phyloP scores from a whole-genome alignment of 2,113 vertebrate genomes.

The Amazona vittata region DNA sequence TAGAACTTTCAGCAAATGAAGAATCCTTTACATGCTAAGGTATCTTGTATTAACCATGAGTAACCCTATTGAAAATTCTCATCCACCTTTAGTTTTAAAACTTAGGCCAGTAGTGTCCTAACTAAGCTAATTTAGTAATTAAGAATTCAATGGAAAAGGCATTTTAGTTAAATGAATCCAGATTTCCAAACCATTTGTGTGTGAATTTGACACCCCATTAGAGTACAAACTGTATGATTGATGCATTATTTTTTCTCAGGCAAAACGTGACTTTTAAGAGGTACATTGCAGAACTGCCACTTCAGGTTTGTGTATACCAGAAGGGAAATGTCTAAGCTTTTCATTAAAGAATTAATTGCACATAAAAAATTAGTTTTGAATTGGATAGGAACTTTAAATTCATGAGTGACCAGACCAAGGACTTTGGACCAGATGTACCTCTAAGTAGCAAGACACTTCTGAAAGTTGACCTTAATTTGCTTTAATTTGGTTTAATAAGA shows the following conservation, averaged over 20 bases:
- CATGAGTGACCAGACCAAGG: fast-evolving
- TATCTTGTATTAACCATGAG: neutral
- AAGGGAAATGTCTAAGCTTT: neutral
- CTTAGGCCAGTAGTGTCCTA: neutral
- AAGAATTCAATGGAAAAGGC: neutral
- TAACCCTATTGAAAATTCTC: neutral
- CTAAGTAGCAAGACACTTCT: neutral
- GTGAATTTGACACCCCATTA: neutral
- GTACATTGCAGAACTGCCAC: neutral
- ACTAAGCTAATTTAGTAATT: neutral
- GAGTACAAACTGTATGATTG: neutral
- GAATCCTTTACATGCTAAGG: neutral
- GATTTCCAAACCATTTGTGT: neutral
- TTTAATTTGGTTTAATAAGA: neutral
- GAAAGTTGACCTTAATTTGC: neutral
- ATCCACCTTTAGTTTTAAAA: neutral
- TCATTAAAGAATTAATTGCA: neutral
- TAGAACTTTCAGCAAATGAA: neutral
- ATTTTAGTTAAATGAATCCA: neutral
- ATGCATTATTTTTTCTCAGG: neutral
- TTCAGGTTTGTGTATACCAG: neutral
- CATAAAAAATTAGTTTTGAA: neutral
- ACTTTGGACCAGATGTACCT: neutral
- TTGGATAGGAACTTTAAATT: neutral
- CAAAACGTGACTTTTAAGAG: neutral